phyloP scores from a whole-genome alignment of 1,140 invertebrate species.

The Diorhabda elongata region DNA sequence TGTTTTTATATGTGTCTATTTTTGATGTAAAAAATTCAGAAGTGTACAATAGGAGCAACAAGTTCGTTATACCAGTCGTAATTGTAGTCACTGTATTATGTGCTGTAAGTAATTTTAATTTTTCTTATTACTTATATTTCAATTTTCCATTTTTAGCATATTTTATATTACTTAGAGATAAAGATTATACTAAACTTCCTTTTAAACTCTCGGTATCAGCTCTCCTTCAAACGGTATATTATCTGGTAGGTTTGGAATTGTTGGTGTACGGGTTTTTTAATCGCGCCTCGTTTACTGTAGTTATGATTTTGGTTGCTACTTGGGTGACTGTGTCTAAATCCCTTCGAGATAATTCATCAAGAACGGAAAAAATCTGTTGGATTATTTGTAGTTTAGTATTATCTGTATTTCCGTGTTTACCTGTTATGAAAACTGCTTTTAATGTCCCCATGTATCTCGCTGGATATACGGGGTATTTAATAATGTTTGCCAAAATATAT shows the following conservation, averaged over 20 bases:
- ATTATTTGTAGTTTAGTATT: constrained; percentile 26
- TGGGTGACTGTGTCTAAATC: constrained; percentile 24
- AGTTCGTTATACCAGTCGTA: not conserved
- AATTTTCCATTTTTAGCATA: constrained; percentile 31
- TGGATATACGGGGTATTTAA: constrained; percentile 29
- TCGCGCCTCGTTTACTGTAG: constrained; percentile 27
- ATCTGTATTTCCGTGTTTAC: constrained; percentile 35
- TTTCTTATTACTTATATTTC: constrained; percentile 36
- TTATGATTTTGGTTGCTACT: constrained; percentile 29
- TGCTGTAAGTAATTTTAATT: constrained; percentile 26
- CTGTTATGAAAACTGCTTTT: constrained; percentile 38
- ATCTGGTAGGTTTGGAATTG: constrained; percentile 27
- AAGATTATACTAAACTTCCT: not conserved
- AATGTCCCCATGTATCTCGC: constrained; percentile 32
- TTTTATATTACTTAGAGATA: constrained; percentile 14
- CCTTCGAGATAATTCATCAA: constrained; percentile 20
- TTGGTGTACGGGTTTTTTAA: constrained; percentile 35
- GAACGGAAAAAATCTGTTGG: constrained; percentile 33
- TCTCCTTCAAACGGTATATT: not conserved
- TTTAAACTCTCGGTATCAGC: constrained; percentile 6
- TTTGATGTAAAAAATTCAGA: constrained; percentile 4
- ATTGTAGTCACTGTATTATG: constrained; percentile 16
- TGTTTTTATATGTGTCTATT: constrained; percentile 29
- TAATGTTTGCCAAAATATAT: constrained; percentile 28
- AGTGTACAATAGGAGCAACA: not conserved